Conservation (phyloP, 2,113 vertebrate species). For the Isurus oxyrinchus region DNA sequence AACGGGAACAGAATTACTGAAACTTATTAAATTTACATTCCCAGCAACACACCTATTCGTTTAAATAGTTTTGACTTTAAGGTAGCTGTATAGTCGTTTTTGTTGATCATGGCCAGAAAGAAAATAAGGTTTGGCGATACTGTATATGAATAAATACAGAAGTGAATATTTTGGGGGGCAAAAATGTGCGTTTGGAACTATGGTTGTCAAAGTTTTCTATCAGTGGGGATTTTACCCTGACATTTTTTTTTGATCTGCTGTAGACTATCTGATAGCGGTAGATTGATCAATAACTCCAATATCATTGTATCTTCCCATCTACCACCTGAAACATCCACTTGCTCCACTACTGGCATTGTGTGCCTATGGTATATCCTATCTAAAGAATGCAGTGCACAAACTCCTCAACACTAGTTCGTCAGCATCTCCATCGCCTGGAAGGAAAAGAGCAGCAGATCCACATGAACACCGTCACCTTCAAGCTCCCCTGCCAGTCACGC, state of each 20-base stretch:
- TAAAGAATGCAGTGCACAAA: neutral
- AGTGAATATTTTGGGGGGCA: no score
- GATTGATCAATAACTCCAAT: neutral
- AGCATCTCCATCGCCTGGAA: neutral
- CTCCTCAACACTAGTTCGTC: no score
- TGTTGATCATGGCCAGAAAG: neutral
- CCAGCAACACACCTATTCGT: neutral
- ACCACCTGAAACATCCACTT: no score
- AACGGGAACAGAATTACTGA: neutral
- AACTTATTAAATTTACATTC: neutral
- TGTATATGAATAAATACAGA: neutral
- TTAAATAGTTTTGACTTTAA: neutral
- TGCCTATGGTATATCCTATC: neutral
- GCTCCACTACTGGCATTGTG: neutral
- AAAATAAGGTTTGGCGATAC: neutral
- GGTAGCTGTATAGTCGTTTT: neutral
- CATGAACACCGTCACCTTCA: neutral
- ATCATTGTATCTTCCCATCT: neutral
- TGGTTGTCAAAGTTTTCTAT: neutral
- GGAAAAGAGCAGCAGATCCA: neutral
- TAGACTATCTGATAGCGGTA: no score
- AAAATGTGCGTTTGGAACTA: no score
- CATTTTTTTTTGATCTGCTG: no score
- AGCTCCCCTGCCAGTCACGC: neutral
- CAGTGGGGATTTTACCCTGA: neutral